A percentile compares a stretch with the other conserved stretches of the same genome.
phyloP scores from a whole-genome alignment of 2,888 invertebrate genomes.

The Metalampra italica region DNA sequence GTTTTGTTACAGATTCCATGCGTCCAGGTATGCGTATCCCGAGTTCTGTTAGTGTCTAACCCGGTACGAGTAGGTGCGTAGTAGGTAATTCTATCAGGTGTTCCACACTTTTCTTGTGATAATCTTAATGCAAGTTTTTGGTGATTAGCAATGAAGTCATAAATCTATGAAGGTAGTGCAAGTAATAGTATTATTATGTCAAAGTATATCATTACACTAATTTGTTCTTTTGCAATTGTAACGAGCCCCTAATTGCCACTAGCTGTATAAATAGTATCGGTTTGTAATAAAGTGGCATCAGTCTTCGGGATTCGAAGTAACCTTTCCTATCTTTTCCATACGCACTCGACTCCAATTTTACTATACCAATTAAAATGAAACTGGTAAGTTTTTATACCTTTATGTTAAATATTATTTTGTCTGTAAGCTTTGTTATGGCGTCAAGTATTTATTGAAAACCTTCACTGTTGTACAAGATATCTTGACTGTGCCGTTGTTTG shows the following conservation, averaged over 20 bases:
- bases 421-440: neutral
- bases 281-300: neutral
- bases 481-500: too few relatives aligned
- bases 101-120: too few relatives aligned
- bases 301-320: neutral
- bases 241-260: neutral
- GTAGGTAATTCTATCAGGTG: too few relatives aligned
- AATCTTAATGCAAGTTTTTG: too few relatives aligned
- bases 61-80: too few relatives aligned
- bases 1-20: too few relatives aligned
- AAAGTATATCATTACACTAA: neutral
- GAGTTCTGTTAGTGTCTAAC: too few relatives aligned
- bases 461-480: neutral
- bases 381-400: slow-evolving; percentile 23
- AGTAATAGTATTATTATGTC: neutral
- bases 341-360: neutral
- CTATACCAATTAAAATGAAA: slow-evolving; percentile 31
- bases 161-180: too few relatives aligned
- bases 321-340: neutral
- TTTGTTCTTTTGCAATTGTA: neutral
- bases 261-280: neutral
- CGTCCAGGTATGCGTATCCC: too few relatives aligned
- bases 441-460: too few relatives aligned
- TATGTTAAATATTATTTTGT: neutral
- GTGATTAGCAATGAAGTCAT: too few relatives aligned